These are phyloP conservation scores for Sympetrum striolatum DNA, from an alignment of 2,888 invertebrate genomes.

Conservation along the genomic window DNA sequence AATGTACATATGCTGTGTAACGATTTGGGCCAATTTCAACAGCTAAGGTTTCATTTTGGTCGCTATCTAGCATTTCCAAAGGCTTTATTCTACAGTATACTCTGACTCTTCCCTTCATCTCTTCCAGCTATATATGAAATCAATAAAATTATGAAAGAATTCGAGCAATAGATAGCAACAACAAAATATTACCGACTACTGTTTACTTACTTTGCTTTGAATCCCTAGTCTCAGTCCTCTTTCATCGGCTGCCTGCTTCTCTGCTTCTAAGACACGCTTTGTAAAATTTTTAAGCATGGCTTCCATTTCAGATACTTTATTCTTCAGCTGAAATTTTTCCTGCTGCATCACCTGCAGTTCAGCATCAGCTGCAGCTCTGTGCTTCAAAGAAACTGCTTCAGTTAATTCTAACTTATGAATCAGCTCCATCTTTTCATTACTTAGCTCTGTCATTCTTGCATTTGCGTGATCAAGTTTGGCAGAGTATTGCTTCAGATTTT, in stretches of 20 bases:
- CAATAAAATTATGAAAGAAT: neutral
- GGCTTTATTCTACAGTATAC: slow-evolving; percentile 83
- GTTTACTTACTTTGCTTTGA: slow-evolving; percentile 10
- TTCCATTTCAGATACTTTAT: slow-evolving; percentile 23
- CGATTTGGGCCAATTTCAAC: slow-evolving; percentile 32
- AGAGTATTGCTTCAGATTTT: slow-evolving; percentile 55
- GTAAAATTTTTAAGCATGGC: neutral
- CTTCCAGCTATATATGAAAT: slow-evolving; percentile 55
- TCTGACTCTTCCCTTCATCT: slow-evolving; percentile 76
- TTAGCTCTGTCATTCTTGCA: slow-evolving; percentile 55
- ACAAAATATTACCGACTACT: neutral
- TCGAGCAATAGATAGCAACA: neutral
- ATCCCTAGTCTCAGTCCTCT: slow-evolving; percentile 4
- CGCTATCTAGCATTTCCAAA: slow-evolving; percentile 66
- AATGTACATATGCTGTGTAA: slow-evolving; percentile 34
- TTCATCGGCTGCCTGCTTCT: slow-evolving; percentile 27
- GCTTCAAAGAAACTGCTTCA: neutral
- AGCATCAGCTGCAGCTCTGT: slow-evolving; percentile 6
- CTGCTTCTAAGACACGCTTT: neutral
- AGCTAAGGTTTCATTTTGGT: slow-evolving; percentile 56
- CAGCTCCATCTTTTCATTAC: slow-evolving; percentile 51
- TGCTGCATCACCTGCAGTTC: neutral
- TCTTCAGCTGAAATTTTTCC: neutral
- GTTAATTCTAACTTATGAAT: slow-evolving; percentile 20
- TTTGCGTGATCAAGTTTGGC: slow-evolving; percentile 6